Conservation (phyloP, 2,113 vertebrate genomes). For the Toxotes jaculatrix region DNA sequence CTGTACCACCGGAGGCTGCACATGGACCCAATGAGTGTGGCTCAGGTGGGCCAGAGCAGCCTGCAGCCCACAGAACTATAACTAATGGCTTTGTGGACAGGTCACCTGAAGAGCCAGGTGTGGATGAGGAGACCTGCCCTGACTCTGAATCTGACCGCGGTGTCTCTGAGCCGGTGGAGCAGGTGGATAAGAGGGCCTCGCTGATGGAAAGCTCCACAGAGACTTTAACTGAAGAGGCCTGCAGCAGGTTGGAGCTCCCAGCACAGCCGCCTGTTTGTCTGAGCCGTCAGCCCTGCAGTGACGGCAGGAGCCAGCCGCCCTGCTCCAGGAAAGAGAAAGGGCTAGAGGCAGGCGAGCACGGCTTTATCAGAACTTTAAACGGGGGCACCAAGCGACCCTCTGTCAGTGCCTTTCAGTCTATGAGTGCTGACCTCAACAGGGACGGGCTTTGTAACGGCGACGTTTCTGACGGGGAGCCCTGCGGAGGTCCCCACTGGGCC, state of each 20-base stretch:
- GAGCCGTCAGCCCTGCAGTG: slow-evolving; percentile 35
- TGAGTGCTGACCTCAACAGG: slow-evolving; percentile 82
- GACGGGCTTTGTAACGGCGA: slow-evolving; percentile 89
- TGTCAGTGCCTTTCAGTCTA: slow-evolving; percentile 90
- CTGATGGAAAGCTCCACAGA: slow-evolving; percentile 89
- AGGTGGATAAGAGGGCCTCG: slow-evolving; percentile 80
- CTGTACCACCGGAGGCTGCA: slow-evolving; percentile 26
- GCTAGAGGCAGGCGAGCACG: slow-evolving; percentile 63
- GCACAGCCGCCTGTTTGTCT: slow-evolving; percentile 27
- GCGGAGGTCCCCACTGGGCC: slow-evolving; percentile 65
- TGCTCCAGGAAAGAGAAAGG: slow-evolving; percentile 76
- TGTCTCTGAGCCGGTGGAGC: slow-evolving; percentile 65
- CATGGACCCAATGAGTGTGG: slow-evolving; percentile 2
- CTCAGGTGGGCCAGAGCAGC: slow-evolving; percentile 43
- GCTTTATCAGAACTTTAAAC: slow-evolving; percentile 86
- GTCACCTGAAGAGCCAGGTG: slow-evolving; percentile 46
- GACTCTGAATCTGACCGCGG: slow-evolving; percentile 62
- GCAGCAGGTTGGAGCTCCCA: slow-evolving; percentile 74
- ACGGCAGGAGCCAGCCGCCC: slow-evolving; percentile 45
- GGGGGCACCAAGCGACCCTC: slow-evolving; percentile 79
- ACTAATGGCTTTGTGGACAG: slow-evolving; percentile 69
- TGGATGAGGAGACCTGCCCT: slow-evolving; percentile 51
- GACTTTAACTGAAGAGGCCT: slow-evolving; percentile 87
- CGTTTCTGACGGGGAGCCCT: slow-evolving; percentile 70
- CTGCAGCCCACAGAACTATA: slow-evolving; percentile 69